These are phyloP conservation scores for Labrus mixtus DNA, from an alignment of 2,113 vertebrate species.

Conservation along the genomic window DNA sequence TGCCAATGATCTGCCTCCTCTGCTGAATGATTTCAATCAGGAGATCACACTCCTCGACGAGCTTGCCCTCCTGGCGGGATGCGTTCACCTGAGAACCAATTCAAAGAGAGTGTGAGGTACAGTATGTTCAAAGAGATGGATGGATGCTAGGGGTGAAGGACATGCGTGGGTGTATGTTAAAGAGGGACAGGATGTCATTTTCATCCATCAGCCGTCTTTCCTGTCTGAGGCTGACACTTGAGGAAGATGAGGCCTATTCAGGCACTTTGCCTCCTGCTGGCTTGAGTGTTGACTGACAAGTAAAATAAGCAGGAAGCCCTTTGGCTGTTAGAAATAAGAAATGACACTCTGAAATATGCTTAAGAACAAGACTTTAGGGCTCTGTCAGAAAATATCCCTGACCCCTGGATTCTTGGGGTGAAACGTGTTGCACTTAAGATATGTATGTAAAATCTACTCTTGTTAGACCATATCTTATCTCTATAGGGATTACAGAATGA, in stretches of 20 bases:
- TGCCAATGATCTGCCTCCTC: conserved; percentile 95
- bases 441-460: no score
- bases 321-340: conserved; percentile 5
- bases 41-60: conserved; percentile 95
- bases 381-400: neutral
- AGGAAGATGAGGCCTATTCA: conserved; percentile 35
- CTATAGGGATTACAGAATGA: no score
- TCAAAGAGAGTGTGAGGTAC: conserved; percentile 26
- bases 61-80: conserved; percentile 93
- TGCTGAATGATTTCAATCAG: conserved; percentile 98
- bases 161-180: neutral
- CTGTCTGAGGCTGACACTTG: conserved; percentile 36
- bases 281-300: conserved; percentile 37
- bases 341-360: conserved; percentile 9
- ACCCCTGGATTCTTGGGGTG: no score
- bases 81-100: conserved; percentile 90
- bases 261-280: conserved; percentile 30
- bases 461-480: no score
- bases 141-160: neutral
- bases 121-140: conserved; percentile 11
- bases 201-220: conserved; percentile 41
- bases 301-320: conserved; percentile 13
- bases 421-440: no score
- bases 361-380: neutral
- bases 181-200: conserved; percentile 45